Evolutionary conservation across 2,888 invertebrate species (phyloP).

Genomic region (Cyaniris semiargus): DNA sequence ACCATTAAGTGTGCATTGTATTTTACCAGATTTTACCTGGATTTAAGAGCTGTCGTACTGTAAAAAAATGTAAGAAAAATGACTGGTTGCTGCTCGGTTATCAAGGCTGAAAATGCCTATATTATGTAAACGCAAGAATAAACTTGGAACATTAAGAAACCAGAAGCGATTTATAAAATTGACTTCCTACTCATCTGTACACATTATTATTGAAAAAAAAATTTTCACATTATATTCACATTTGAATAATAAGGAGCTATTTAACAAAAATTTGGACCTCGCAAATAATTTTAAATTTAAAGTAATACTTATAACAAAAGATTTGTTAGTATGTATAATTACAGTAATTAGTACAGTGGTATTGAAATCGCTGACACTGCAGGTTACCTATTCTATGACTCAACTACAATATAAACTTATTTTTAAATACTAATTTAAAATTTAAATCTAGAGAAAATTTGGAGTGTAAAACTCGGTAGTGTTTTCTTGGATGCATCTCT

Average conservation of each 20-base stretch:
- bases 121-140: constrained; percentile 7
- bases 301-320: no score
- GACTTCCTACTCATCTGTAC: constrained; percentile 10
- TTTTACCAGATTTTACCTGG: no score
- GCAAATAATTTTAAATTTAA: neutral
- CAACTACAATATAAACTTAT: no score
- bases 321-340: neutral
- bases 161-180: constrained; percentile 2
- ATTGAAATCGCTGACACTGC: no score
- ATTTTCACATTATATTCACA: neutral
- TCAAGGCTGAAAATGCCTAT: neutral
- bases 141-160: constrained; percentile 9
- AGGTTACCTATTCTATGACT: no score
- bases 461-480: no score
- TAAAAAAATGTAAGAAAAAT: neutral
- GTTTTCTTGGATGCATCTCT: no score
- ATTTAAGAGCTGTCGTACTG: neutral
- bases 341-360: neutral
- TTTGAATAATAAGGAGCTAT: neutral
- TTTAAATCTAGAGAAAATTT: no score
- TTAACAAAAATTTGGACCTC: neutral
- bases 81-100: neutral
- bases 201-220: neutral
- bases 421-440: no score
- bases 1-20: no score